Evolutionary conservation across 2,113 vertebrate species (phyloP).

Genomic region (Nycticryphes semicollaris): DNA sequence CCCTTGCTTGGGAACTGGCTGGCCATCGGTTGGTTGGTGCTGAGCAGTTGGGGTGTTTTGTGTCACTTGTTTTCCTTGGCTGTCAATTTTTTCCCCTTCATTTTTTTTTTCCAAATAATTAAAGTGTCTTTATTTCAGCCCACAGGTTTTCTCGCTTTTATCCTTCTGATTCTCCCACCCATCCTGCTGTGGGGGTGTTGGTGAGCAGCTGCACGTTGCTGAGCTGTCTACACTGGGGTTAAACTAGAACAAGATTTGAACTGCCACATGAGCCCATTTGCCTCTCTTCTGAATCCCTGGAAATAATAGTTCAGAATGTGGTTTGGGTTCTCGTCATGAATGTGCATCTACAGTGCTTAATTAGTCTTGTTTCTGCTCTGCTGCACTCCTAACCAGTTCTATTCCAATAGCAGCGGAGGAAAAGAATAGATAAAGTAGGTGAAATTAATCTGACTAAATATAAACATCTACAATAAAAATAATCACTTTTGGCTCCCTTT

Average conservation of each 20-base stretch:
- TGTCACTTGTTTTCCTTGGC: not conserved
- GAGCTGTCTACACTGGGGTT: not conserved
- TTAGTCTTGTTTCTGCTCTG: not conserved
- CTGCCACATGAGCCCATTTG: not conserved
- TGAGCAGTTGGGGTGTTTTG: not conserved
- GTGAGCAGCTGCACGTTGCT: rapidly evolving
- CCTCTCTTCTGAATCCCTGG: not conserved
- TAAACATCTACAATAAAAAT: not conserved
- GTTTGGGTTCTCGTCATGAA: not conserved
- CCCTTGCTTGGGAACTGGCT: not conserved
- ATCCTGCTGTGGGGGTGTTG: not conserved
- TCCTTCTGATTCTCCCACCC: not conserved
- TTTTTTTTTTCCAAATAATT: not conserved
- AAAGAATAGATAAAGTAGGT: not conserved
- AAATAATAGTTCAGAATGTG: not conserved
- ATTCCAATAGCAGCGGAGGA: not conserved
- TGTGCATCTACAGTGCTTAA: not conserved
- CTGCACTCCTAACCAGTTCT: not conserved
- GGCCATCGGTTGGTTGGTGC: not conserved
- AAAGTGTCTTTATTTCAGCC: not conserved
- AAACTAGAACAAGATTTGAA: not conserved
- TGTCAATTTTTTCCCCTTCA: not conserved
- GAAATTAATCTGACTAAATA: not conserved
- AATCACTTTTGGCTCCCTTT: not conserved
- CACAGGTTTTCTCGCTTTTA: not conserved